Percentiles rank a stretch among this genome's conserved stretches.
Conservation (phyloP, 1,140 invertebrate species). For the Lepidurus couesii region DNA sequence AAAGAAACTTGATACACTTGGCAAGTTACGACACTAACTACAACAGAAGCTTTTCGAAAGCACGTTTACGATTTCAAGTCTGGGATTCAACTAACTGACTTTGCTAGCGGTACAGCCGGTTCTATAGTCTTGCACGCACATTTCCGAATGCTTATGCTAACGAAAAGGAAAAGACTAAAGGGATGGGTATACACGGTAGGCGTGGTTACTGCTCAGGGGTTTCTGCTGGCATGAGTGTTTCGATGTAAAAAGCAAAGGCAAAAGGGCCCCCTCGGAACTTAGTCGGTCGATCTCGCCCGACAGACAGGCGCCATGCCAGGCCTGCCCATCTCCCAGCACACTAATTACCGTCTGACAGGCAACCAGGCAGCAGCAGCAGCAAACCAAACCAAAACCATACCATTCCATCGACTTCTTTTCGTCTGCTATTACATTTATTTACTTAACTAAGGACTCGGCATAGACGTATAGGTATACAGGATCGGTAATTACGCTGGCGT, state of each 20-base stretch:
- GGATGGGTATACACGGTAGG: neutral
- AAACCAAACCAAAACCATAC: slow-evolving; percentile 10
- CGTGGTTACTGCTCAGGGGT: slow-evolving; percentile 12
- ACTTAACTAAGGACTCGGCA: neutral
- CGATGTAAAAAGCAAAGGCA: slow-evolving; percentile 9
- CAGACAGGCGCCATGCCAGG: slow-evolving; percentile 20
- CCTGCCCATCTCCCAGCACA: slow-evolving; percentile 17
- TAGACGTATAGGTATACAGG: neutral
- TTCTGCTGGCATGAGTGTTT: neutral
- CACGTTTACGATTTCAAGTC: neutral
- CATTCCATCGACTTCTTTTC: slow-evolving; percentile 14
- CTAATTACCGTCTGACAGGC: slow-evolving; percentile 21
- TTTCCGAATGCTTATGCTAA: slow-evolving; percentile 22
- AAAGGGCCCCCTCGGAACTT: slow-evolving; percentile 11
- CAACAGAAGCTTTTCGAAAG: neutral
- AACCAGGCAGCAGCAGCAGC: slow-evolving; percentile 17
- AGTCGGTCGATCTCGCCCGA: slow-evolving; percentile 16
- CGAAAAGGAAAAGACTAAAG: slow-evolving; percentile 2
- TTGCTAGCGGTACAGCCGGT: neutral
- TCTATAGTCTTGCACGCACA: slow-evolving; percentile 6
- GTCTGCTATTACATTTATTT: neutral
- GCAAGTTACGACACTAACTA: neutral
- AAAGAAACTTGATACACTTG: too few species aligned
- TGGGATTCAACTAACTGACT: slow-evolving; percentile 5
- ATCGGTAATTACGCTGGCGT: neutral